These are phyloP conservation scores for Drosophila subquinaria DNA, from an alignment of 2,888 invertebrate genomes.

Conservation along the genomic window DNA sequence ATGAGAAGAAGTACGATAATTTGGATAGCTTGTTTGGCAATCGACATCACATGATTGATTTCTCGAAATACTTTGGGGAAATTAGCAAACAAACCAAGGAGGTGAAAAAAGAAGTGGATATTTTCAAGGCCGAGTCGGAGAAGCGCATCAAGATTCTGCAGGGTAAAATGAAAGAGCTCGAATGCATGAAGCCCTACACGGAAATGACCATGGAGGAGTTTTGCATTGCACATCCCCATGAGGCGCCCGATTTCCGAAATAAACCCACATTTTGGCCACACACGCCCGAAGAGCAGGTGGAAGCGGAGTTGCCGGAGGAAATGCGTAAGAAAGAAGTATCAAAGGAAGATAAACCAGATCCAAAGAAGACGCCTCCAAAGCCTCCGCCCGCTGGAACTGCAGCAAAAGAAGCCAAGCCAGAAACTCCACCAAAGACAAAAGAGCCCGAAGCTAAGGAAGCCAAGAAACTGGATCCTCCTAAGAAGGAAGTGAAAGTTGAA, in stretches of 20 bases:
- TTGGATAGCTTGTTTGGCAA: slow-evolving; percentile 65
- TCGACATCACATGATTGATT: slow-evolving; percentile 64
- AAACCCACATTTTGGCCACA: slow-evolving; percentile 95
- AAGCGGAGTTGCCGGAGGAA: not conserved
- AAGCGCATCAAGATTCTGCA: slow-evolving; percentile 85
- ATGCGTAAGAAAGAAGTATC: slow-evolving; percentile 5
- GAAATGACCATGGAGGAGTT: slow-evolving; percentile 95
- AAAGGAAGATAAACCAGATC: slow-evolving; percentile 11
- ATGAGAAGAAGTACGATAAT: slow-evolving; percentile 91
- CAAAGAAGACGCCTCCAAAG: slow-evolving; percentile 32
- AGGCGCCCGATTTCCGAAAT: slow-evolving; percentile 89
- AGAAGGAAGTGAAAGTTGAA: slow-evolving; percentile 3
- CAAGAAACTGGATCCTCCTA: not conserved
- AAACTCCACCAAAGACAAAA: not conserved
- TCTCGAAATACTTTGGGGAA: slow-evolving; percentile 82
- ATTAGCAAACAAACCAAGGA: slow-evolving; percentile 89
- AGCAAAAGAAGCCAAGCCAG: not conserved
- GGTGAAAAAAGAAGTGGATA: slow-evolving; percentile 85
- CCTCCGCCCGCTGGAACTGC: slow-evolving; percentile 10
- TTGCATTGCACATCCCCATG: slow-evolving; percentile 90
- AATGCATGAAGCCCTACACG: slow-evolving; percentile 89
- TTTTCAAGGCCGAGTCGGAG: slow-evolving; percentile 71
- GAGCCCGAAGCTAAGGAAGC: not conserved
- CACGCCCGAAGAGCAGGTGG: slow-evolving; percentile 88
- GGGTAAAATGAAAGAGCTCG: slow-evolving; percentile 88